These are phyloP conservation scores for Zoanthus sansibaricus DNA, from an alignment of 92 coral and sea anemone species.

Conservation along the genomic window DNA sequence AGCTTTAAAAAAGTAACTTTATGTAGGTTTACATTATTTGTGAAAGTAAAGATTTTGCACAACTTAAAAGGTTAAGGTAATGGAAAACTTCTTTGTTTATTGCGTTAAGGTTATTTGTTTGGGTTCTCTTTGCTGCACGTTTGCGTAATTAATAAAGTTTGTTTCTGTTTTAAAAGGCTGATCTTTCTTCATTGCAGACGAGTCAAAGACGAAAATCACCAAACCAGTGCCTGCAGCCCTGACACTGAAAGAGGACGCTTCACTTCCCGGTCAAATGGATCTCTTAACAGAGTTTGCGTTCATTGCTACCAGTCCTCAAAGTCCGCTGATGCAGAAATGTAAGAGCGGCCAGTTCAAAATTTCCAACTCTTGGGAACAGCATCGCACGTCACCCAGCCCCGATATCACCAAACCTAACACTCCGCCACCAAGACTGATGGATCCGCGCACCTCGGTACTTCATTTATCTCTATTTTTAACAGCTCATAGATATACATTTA, in stretches of 20 bases:
- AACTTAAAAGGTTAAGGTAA: too few species aligned
- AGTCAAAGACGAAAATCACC: slow-evolving; percentile 39
- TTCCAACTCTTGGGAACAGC: slow-evolving; percentile 71
- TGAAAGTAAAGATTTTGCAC: too few species aligned
- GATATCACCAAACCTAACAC: slow-evolving; percentile 26
- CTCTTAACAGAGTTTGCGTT: slow-evolving; percentile 90
- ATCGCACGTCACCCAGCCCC: slow-evolving; percentile 36
- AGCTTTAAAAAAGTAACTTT: too few species aligned
- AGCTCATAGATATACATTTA: too few species aligned
- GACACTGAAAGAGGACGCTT: slow-evolving; percentile 48
- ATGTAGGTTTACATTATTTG: too few species aligned
- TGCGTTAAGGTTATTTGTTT: too few species aligned
- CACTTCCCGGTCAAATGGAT: slow-evolving; percentile 66
- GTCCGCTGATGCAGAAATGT: slow-evolving; percentile 85
- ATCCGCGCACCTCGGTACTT: slow-evolving; percentile 40
- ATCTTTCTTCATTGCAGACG: slow-evolving; percentile 20
- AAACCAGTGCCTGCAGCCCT: slow-evolving; percentile 83
- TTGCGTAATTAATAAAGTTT: too few species aligned
- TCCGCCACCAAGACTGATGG: slow-evolving; percentile 30
- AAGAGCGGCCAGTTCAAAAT: slow-evolving; percentile 53
- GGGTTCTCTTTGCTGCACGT: too few species aligned
- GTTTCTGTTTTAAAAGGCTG: neutral
- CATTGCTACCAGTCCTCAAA: slow-evolving; percentile 95
- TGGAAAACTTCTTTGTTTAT: too few species aligned
- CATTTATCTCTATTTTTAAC: neutral